Conservation (phyloP, 2,888 invertebrate genomes). For the Ectemnius continuus region DNA sequence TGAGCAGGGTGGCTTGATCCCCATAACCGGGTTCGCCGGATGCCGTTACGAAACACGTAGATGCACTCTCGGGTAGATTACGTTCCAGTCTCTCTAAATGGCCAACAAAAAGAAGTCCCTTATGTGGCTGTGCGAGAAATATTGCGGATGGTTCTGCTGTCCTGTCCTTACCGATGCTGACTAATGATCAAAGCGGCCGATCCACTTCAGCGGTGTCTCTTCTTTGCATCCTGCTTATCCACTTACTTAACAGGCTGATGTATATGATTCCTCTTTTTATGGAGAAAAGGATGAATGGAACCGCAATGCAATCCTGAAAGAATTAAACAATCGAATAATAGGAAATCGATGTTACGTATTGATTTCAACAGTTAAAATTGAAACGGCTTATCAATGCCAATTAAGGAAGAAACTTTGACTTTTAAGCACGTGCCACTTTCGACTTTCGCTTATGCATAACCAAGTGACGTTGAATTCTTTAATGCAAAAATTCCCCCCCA, state of each 20-base stretch:
- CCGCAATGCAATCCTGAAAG: background rate
- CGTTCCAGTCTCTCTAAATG: constrained; percentile 34
- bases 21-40: constrained; percentile 13
- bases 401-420: background rate
- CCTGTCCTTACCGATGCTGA: constrained; percentile 10
- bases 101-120: constrained; percentile 28
- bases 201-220: background rate
- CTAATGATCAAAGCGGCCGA: background rate
- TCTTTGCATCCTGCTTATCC: constrained; percentile 1
- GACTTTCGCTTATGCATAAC: constrained; percentile 37
- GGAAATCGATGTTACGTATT: too few relatives aligned
- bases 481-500: too few relatives aligned
- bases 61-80: constrained; percentile 21
- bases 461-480: constrained; percentile 9
- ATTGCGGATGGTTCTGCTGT: background rate
- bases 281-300: background rate
- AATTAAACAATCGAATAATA: background rate
- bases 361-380: background rate
- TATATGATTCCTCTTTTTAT: too few relatives aligned
- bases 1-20: background rate
- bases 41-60: constrained; percentile 20
- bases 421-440: constrained; percentile 31
- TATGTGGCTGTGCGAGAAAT: constrained; percentile 14
- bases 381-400: background rate
- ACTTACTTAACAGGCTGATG: background rate